Evolutionary conservation across 2,113 vertebrate genomes (phyloP).

Genomic region (Accipiter cooperii): DNA sequence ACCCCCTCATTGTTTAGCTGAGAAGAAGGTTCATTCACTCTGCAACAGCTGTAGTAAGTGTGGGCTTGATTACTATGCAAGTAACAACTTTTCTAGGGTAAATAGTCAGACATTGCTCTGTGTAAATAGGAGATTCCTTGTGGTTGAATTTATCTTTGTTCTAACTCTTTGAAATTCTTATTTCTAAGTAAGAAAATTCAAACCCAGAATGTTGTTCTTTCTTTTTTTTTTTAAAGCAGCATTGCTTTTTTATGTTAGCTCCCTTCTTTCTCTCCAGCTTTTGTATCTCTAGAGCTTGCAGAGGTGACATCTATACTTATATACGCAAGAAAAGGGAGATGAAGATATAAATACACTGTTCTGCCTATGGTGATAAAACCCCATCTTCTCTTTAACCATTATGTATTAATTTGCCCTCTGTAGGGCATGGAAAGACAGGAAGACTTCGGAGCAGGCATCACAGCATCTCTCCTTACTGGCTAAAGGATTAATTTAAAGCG

Average conservation of each 20-base stretch:
- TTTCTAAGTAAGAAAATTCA: background rate
- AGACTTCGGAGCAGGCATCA: background rate
- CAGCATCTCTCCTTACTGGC: background rate
- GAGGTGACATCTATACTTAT: background rate
- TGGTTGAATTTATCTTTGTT: background rate
- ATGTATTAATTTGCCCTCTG: background rate
- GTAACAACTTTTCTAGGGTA: constrained; percentile 47
- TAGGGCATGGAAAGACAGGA: background rate
- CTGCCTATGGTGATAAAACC: background rate
- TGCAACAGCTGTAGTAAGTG: constrained; percentile 30
- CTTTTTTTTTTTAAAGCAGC: background rate
- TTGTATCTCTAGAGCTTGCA: background rate
- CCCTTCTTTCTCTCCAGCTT: background rate
- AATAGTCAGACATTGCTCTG: background rate
- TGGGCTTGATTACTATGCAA: constrained; percentile 58
- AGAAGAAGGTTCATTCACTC: constrained; percentile 46
- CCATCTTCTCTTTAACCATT: background rate
- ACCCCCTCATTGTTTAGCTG: background rate
- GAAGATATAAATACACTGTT: background rate
- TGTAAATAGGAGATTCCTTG: constrained; percentile 6
- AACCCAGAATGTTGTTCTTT: too few species aligned
- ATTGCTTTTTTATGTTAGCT: background rate
- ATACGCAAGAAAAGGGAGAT: background rate
- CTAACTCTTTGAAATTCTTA: background rate
- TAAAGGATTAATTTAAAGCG: background rate